phyloP scores from a whole-genome alignment of 2,797 vertebrate species.

The Mus spretus region DNA sequence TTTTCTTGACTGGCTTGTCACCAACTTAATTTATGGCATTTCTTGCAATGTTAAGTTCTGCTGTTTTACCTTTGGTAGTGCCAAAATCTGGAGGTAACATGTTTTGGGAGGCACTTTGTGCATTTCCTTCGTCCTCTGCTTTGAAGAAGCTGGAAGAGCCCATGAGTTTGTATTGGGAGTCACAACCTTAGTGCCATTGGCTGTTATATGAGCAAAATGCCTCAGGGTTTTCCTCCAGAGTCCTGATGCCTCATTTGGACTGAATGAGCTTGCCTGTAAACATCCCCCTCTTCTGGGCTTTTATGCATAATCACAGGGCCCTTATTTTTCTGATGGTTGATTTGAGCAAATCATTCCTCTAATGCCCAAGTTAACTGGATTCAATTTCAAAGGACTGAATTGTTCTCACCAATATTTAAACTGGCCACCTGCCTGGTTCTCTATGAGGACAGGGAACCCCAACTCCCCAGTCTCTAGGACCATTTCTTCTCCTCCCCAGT shows the following conservation, averaged over 20 bases:
- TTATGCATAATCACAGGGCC: not conserved
- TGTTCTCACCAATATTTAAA: not conserved
- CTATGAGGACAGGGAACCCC: not conserved
- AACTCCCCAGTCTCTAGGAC: too few relatives aligned
- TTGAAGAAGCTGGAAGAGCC: not conserved
- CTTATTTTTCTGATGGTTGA: not conserved
- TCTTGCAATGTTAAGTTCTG: not conserved
- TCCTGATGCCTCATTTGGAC: not conserved
- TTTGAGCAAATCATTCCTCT: not conserved
- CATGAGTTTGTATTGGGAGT: not conserved
- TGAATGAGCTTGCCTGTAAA: not conserved
- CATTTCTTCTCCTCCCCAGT: too few relatives aligned
- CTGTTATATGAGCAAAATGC: not conserved
- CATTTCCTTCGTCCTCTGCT: not conserved
- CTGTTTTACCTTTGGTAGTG: not conserved
- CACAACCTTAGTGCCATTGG: not conserved
- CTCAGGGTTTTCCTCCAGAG: not conserved
- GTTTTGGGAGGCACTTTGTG: not conserved
- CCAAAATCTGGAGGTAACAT: not conserved
- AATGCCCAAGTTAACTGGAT: not conserved
- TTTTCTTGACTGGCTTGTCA: not conserved
- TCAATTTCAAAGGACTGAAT: not conserved
- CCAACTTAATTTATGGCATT: not conserved
- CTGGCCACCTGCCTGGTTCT: not conserved
- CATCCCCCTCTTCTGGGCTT: not conserved